Conservation (phyloP, 2,797 vertebrate species). For the Halcyon chelicuti region DNA sequence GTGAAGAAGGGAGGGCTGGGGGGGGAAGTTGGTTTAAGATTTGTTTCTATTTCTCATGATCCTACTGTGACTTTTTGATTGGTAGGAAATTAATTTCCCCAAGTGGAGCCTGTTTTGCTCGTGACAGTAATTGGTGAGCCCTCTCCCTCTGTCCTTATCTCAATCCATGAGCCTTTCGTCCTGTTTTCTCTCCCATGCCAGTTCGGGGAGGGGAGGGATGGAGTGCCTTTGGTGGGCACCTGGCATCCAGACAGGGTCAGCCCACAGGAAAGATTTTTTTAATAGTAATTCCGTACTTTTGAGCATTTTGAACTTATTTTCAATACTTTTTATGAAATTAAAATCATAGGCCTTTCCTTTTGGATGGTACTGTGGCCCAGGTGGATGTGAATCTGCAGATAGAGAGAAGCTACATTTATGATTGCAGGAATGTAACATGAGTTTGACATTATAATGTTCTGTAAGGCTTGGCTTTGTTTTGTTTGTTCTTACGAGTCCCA, state of each 20-base stretch:
- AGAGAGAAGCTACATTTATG: not conserved
- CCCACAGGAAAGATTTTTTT: not conserved
- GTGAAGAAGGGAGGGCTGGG: not conserved
- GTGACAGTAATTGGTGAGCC: accelerated
- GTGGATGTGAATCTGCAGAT: not conserved
- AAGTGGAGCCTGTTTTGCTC: not conserved
- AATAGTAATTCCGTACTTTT: not conserved
- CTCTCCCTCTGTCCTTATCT: not conserved
- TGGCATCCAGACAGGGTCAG: not conserved
- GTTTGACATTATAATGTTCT: not conserved
- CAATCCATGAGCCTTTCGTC: accelerated
- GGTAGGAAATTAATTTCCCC: not conserved
- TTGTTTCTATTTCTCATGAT: not conserved
- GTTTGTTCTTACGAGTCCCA: not conserved
- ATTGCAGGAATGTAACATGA: not conserved
- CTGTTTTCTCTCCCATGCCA: not conserved
- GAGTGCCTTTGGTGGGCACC: not conserved
- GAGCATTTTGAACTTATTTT: not conserved
- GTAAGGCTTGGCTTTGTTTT: not conserved
- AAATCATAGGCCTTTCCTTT: not conserved
- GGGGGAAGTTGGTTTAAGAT: not conserved
- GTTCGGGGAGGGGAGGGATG: not conserved
- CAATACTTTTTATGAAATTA: not conserved
- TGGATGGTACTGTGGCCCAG: not conserved
- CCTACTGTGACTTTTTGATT: not conserved